A percentile compares a stretch with the other conserved stretches of the same genome.
These are phyloP conservation scores for Papilio polyxenes DNA, from an alignment of 1,140 invertebrate genomes.

Conservation along the genomic window DNA sequence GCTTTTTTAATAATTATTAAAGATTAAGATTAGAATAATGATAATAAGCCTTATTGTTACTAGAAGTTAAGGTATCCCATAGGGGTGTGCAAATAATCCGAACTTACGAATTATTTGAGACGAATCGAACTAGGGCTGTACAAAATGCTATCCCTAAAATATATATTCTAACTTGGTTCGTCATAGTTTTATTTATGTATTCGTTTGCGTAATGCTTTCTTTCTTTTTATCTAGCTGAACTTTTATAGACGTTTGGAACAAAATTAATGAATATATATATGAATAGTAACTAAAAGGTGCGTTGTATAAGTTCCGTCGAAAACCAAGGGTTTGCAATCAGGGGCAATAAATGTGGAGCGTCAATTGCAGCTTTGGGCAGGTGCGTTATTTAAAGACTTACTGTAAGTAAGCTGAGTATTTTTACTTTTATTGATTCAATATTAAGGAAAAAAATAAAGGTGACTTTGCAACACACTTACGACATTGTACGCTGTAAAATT, in stretches of 20 bases:
- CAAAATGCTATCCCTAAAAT: too few species aligned
- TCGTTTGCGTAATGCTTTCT: too few species aligned
- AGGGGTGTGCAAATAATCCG: too few species aligned
- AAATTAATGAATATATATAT: slow-evolving; percentile 14
- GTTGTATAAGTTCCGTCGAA: slow-evolving; percentile 40
- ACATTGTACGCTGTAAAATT: not conserved
- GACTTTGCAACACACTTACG: not conserved
- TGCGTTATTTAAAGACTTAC: slow-evolving; percentile 45
- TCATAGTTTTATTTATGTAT: too few species aligned
- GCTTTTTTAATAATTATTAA: too few species aligned
- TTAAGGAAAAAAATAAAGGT: not conserved
- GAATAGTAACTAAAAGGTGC: slow-evolving; percentile 22
- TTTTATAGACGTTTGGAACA: not conserved
- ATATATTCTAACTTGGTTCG: too few species aligned
- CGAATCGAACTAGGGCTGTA: too few species aligned
- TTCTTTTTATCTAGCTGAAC: not conserved
- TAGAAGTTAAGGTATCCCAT: too few species aligned
- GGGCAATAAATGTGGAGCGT: slow-evolving; percentile 50
- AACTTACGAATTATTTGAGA: too few species aligned
- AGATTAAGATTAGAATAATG: too few species aligned
- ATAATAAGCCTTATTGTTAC: too few species aligned
- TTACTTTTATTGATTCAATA: slow-evolving; percentile 39
- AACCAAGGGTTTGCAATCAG: slow-evolving; percentile 50
- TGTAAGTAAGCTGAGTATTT: not conserved
- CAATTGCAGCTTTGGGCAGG: slow-evolving; percentile 51